A percentile compares a stretch with the other conserved stretches of the same genome.
These are phyloP conservation scores for Cheilosia variabilis DNA, from an alignment of 2,888 invertebrate genomes.

Conservation along the genomic window DNA sequence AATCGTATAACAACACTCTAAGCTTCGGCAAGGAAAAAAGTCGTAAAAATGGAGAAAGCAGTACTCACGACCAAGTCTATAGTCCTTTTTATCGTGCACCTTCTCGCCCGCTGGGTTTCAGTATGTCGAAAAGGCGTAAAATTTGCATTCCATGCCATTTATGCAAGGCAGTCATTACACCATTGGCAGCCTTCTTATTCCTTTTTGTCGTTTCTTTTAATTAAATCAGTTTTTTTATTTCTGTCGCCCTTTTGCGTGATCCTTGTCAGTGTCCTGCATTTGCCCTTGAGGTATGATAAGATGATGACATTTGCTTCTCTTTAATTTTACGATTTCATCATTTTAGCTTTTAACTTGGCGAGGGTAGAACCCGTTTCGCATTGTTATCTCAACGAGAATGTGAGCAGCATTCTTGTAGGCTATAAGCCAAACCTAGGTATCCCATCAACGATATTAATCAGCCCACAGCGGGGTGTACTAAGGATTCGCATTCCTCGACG, in stretches of 20 bases:
- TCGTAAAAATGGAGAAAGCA: constrained; percentile 42
- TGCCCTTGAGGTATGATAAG: constrained; percentile 59
- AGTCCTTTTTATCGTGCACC: constrained; percentile 22
- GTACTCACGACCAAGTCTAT: constrained; percentile 22
- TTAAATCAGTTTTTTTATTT: constrained; percentile 57
- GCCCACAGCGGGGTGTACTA: constrained; percentile 38
- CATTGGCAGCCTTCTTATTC: not conserved
- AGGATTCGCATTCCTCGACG: constrained; percentile 33
- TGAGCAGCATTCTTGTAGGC: constrained; percentile 10
- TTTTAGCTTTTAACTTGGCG: constrained; percentile 40
- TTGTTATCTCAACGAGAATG: constrained; percentile 39
- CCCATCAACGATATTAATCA: constrained; percentile 63
- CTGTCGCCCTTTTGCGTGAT: constrained; percentile 27
- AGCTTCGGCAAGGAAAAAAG: constrained; percentile 7
- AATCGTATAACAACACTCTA: not conserved
- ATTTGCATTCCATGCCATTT: constrained; percentile 71
- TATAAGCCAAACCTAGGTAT: constrained; percentile 31
- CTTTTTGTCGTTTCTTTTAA: constrained; percentile 62
- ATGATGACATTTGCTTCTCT: constrained; percentile 65
- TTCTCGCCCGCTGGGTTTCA: constrained; percentile 51
- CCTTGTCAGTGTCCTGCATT: constrained; percentile 51
- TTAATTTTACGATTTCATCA: constrained; percentile 68
- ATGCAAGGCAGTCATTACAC: constrained; percentile 46
- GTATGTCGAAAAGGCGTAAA: constrained; percentile 69
- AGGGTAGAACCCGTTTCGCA: constrained; percentile 22